These are phyloP conservation scores for Meloidogyne exigua DNA, from an alignment of 1,140 invertebrate species.

Conservation along the genomic window DNA sequence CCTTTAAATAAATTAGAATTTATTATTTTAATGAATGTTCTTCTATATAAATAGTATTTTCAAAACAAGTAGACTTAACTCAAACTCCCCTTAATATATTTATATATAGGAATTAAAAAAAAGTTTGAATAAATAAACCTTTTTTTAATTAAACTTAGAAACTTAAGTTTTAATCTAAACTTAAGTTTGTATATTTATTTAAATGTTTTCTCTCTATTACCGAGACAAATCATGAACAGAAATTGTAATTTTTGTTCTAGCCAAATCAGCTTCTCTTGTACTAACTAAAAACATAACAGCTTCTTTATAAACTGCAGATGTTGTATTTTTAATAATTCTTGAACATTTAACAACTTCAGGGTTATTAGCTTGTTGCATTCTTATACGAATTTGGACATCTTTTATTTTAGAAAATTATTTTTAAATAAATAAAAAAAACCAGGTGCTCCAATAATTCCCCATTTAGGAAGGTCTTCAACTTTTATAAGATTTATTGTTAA, in stretches of 20 bases:
- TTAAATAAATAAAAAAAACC: conserved; percentile 35
- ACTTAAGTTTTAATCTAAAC: neutral
- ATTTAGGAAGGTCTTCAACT: conserved; percentile 61
- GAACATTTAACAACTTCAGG: conserved; percentile 44
- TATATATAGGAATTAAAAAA: no score
- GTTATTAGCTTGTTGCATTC: conserved; percentile 42
- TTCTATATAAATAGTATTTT: no score
- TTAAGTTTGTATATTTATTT: neutral
- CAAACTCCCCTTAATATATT: no score
- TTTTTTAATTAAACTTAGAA: no score
- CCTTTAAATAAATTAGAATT: no score
- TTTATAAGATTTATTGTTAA: conserved; percentile 62
- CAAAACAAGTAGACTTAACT: no score
- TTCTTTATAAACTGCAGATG: conserved; percentile 56
- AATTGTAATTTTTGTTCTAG: conserved; percentile 57
- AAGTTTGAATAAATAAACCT: no score
- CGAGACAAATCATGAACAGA: conserved; percentile 60
- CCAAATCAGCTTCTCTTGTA: conserved; percentile 52
- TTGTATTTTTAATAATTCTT: conserved; percentile 46
- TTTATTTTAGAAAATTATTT: neutral
- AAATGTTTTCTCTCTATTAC: no score
- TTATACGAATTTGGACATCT: conserved; percentile 28
- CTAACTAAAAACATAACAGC: conserved; percentile 63
- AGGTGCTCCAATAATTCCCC: conserved; percentile 61
- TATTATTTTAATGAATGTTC: no score